Evolutionary conservation across 2,888 invertebrate species (phyloP).

Genomic region (Horisme vitalbata): DNA sequence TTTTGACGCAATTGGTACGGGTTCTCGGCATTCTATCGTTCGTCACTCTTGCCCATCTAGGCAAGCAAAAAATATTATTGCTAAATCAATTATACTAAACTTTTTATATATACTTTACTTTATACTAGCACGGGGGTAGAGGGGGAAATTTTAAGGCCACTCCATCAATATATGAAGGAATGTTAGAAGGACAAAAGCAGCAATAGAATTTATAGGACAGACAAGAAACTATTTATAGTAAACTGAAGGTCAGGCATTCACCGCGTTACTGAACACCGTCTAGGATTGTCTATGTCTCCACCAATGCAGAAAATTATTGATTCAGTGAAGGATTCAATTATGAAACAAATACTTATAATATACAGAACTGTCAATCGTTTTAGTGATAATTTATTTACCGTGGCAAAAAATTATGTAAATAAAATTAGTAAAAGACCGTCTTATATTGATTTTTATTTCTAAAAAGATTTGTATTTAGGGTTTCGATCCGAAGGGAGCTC

Average conservation of each 20-base stretch:
- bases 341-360: neutral
- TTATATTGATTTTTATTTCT: no score
- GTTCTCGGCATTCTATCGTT: no score
- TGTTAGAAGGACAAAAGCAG: no score
- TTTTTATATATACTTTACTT: no score
- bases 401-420: neutral
- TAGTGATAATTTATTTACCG: neutral
- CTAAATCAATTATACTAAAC: no score
- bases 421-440: no score
- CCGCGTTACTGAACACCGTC: constrained; percentile 37
- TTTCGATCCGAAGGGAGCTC: no score
- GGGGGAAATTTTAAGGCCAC: no score
- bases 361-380: neutral
- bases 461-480: no score
- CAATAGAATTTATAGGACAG: constrained; percentile 52
- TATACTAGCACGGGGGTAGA: no score
- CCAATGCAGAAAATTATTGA: constrained; percentile 13
- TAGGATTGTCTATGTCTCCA: constrained; percentile 13
- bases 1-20: no score
- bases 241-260: constrained; percentile 76
- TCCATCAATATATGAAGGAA: no score
- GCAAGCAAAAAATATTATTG: neutral
- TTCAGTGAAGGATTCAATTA: constrained; percentile 1
- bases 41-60: constrained; percentile 32
- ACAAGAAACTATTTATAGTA: constrained; percentile 64